Base-by-base conservation (phyloP, 2,113 vertebrate species). In the Tor tambroides region DNA sequence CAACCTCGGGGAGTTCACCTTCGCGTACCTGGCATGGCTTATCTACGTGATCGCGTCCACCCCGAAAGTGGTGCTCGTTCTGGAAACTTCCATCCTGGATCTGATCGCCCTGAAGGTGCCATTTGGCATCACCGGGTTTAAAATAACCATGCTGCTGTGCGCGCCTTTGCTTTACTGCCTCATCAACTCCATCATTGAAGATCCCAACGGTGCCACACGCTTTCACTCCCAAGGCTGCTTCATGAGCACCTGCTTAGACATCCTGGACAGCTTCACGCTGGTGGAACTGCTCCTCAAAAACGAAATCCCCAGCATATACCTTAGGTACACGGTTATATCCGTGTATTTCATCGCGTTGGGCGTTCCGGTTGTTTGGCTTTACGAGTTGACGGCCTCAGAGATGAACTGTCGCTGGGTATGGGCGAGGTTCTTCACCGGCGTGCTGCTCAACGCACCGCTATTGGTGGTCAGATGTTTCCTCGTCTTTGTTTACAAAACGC, bases 31-130 rank as follows among this genome's bases (percentile, higher is more conserved):
- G 88, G 98, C 98, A 59, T 98, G 98, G 98, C 97, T 99, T 30
- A 97, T 99, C 85, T 98, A 99, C 80, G 96, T 97, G 82, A 98
- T 98, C 90, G 97, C 97, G 87, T 98, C 96, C 94, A 97, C 97
- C 0, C 98, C 97, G 15, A 99, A 98, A 92, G 95, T 97, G 90
- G 96, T 96, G 89, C 96, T 98, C 17, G 94, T 98, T 84, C 91
- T 99, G 90, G 97, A 98, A 94, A 98, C 97, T 15, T 97, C 97
- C 90, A 98, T 98, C 91, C 95, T 98, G 92, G 98, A 97, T 90
- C 96, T 96, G 90, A 94, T 98, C 19, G 95, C 96, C 89, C 93
- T 96, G 26, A 96, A 96, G 84, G 96, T 98, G n/a, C 97, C 97
- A 46, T 94, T 97, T 65, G 98, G 98, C n/a, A 94, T 96, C 91